Evolutionary conservation across 92 coral and sea anemone species (phyloP).

Genomic region (Nematostella vectensis): DNA sequence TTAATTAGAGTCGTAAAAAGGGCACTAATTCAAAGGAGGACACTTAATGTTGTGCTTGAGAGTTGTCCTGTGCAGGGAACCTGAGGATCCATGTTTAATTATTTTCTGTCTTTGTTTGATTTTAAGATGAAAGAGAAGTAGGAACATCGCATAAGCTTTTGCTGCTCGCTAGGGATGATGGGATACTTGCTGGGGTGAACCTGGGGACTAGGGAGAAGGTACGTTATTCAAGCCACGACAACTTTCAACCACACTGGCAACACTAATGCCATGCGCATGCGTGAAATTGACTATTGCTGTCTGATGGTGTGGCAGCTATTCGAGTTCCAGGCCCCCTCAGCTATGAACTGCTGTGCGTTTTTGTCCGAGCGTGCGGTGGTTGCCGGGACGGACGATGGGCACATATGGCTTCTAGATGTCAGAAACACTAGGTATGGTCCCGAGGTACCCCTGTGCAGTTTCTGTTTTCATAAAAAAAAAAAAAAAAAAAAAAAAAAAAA

Average conservation of each 20-base stretch:
- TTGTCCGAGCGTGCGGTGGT: conserved; percentile 57
- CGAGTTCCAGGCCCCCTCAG: conserved; percentile 50
- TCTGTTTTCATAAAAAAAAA: too few species aligned
- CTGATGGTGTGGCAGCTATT: too few species aligned
- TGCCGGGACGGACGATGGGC: conserved; percentile 83
- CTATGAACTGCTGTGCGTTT: conserved; percentile 78
- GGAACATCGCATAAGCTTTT: conserved; percentile 78
- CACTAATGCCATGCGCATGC: too few species aligned
- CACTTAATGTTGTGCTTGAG: too few species aligned
- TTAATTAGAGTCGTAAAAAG: too few species aligned
- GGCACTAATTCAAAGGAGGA: too few species aligned
- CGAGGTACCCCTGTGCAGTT: too few species aligned
- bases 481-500: too few species aligned
- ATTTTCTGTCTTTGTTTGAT: neutral
- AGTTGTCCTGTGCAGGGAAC: too few species aligned
- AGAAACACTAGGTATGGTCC: conserved; percentile 56
- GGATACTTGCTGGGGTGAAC: conserved; percentile 73
- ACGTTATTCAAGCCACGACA: neutral
- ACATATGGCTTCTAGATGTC: conserved; percentile 56
- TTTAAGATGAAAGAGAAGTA: conserved; percentile 77
- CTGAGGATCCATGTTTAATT: too few species aligned
- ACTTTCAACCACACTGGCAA: too few species aligned
- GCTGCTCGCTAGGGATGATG: conserved; percentile 74
- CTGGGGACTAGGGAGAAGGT: conserved; percentile 63
- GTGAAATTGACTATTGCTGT: too few species aligned